Evolutionary conservation across 35 echinoderm and acorn worm species (phyloP), one percentile per base, ranked within the genome.

Genomic region (Acanthaster planci): DNA sequence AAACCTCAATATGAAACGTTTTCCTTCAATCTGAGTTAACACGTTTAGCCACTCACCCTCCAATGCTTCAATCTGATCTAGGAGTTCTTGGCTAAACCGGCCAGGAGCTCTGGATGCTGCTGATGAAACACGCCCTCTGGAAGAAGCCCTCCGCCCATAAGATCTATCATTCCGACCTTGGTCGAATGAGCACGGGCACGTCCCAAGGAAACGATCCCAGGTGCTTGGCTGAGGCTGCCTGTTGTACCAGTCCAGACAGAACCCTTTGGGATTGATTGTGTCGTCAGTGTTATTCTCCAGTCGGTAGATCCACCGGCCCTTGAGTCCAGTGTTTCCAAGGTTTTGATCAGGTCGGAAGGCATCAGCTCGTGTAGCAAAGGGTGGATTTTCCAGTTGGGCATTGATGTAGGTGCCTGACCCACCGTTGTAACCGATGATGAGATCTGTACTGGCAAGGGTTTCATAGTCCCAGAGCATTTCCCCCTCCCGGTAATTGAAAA

Each of bases 401-500:
- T 92, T 97, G 77, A 32, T 36, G 37, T 87, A 87, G 23, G 31
- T n/a, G 42, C 79, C 87, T 68, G 51, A 53, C 31, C 83, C 84
- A 32, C 55, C 67, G 55, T 93, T 93, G 81, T 93, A 97, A 4
- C 95, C 95, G 21, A 97, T 97, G 26, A 97, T 83, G 54, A 97
- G 51, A 35, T 92, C 51, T 50, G 40, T 89, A 15, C 76, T 84
- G 16, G 83, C 81, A 7, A 92, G 84, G 44, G 87, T 53, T 9
- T 55, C 78, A 14, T 75, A 67, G 37, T 97, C 85, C 94, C 94
- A 97, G 4, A 86, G 60, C 94, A 97, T 97, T 23, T 78, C 83
- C 76, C 76, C 80, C n/a, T 90, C 76, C 5, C 77, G 81, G 44
- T 97, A 97, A 84, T 93, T 97, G 79, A 97, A 97, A 37, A 97